Evolutionary conservation across 2,113 vertebrate genomes (phyloP).

Genomic region (Vimba vimba): DNA sequence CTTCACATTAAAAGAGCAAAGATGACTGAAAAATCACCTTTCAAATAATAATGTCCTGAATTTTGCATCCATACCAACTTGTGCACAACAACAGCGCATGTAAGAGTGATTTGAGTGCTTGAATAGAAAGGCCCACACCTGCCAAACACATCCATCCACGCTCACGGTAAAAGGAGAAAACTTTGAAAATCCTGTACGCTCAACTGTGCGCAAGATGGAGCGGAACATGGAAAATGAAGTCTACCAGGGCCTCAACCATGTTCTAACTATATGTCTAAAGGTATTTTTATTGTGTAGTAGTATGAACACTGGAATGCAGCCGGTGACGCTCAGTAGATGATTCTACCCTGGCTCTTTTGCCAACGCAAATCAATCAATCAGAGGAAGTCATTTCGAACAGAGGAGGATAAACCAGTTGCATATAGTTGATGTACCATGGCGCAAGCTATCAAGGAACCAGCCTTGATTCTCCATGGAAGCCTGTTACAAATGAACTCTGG

Average conservation of each 20-base stretch:
- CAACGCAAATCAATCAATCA: background rate
- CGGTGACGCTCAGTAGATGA: background rate
- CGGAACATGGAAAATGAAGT: background rate
- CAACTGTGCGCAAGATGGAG: background rate
- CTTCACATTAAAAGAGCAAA: background rate
- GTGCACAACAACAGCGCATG: too few species aligned
- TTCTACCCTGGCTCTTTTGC: background rate
- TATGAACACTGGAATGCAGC: constrained; percentile 10
- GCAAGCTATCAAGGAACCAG: constrained; percentile 64
- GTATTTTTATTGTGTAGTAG: too few species aligned
- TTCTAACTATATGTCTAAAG: background rate
- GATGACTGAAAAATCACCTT: background rate
- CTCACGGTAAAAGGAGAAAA: too few species aligned
- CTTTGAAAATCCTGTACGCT: too few species aligned
- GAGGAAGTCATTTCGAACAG: constrained; percentile 11
- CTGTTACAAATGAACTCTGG: constrained; percentile 61
- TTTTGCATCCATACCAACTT: too few species aligned
- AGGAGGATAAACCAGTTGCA: constrained; percentile 19
- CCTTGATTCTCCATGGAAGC: constrained; percentile 60
- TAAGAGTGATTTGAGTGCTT: too few species aligned
- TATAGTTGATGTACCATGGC: constrained; percentile 57
- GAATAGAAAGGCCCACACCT: too few species aligned
- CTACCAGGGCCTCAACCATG: background rate
- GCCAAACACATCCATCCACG: too few species aligned
- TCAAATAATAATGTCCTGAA: background rate